Conservation (phyloP, 2,888 invertebrate genomes). For the Suillia variegata region DNA sequence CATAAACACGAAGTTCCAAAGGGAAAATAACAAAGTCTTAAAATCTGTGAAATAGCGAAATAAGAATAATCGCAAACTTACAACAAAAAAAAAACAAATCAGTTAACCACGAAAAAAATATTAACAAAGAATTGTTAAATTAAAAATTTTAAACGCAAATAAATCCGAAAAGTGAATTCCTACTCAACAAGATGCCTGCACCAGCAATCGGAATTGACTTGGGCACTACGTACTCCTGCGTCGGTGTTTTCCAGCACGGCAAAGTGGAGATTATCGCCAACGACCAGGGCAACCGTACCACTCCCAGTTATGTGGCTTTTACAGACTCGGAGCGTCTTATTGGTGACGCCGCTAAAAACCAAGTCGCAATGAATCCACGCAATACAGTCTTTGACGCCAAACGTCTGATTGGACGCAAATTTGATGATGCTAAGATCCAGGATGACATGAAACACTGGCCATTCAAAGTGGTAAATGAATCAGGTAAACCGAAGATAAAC, state of each 20-base stretch:
- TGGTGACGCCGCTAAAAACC: slow-evolving; percentile 81
- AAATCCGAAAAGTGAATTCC: too few species aligned
- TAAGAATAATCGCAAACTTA: too few species aligned
- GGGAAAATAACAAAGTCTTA: background rate
- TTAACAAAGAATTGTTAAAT: too few species aligned
- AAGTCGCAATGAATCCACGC: slow-evolving; percentile 86
- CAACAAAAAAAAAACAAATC: too few species aligned
- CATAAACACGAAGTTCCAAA: slow-evolving; percentile 27
- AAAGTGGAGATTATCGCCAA: slow-evolving; percentile 85
- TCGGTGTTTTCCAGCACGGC: slow-evolving; percentile 80
- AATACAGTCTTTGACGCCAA: slow-evolving; percentile 94
- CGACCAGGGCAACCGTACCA: slow-evolving; percentile 71
- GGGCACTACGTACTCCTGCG: slow-evolving; percentile 72
- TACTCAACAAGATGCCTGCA: slow-evolving; percentile 63
- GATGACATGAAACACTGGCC: slow-evolving; percentile 94
- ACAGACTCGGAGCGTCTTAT: slow-evolving; percentile 77
- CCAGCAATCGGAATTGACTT: slow-evolving; percentile 69
- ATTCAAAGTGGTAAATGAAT: slow-evolving; percentile 82
- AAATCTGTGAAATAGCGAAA: background rate
- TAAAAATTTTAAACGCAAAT: too few species aligned
- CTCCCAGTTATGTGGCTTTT: slow-evolving; percentile 70
- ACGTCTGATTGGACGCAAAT: slow-evolving; percentile 91
- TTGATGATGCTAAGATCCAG: slow-evolving; percentile 85
- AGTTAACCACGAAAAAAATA: too few species aligned
- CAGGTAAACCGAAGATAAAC: slow-evolving; percentile 80